Percentiles rank a stretch among this genome's conserved stretches.
phyloP scores from a whole-genome alignment of 35 echinoderm and acorn worm genomes.

The Acanthaster planci region DNA sequence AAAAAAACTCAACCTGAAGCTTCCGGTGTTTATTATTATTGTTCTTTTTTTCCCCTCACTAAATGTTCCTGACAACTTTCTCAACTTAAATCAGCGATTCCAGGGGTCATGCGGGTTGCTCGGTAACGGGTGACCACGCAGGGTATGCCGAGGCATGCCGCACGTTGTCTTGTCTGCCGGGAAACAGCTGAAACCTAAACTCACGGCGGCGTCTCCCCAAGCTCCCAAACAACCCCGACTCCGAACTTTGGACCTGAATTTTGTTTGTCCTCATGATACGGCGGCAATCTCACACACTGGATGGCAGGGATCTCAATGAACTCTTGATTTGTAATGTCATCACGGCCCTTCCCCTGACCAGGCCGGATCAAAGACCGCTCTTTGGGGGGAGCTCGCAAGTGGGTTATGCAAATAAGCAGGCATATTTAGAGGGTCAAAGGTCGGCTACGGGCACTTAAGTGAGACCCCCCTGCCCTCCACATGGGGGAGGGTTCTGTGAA shows the following conservation, averaged over 20 bases:
- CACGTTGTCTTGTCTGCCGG: not conserved
- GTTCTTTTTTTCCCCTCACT: too few species aligned
- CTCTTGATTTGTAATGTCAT: conserved; percentile 12
- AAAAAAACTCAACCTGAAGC: too few species aligned
- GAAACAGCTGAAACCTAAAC: not conserved
- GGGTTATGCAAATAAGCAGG: too few species aligned
- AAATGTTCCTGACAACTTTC: too few species aligned
- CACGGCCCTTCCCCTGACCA: not conserved
- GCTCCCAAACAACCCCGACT: not conserved
- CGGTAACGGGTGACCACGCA: not conserved
- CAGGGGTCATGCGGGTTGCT: not conserved
- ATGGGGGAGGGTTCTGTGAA: too few species aligned
- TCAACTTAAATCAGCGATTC: too few species aligned
- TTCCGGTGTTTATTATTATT: too few species aligned
- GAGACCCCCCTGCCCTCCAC: too few species aligned
- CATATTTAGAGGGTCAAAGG: too few species aligned
- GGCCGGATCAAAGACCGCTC: too few species aligned
- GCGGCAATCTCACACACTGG: conserved; percentile 9
- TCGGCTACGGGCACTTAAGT: too few species aligned
- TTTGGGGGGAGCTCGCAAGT: too few species aligned
- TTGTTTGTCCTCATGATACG: conserved; percentile 23
- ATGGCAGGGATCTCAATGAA: conserved; percentile 31
- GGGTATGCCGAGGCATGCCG: not conserved
- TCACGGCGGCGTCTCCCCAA: not conserved
- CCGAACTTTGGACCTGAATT: conserved; percentile 15